Conservation (phyloP, 64 coral and sea anemone genomes). For the Actinia tenebrosa region DNA sequence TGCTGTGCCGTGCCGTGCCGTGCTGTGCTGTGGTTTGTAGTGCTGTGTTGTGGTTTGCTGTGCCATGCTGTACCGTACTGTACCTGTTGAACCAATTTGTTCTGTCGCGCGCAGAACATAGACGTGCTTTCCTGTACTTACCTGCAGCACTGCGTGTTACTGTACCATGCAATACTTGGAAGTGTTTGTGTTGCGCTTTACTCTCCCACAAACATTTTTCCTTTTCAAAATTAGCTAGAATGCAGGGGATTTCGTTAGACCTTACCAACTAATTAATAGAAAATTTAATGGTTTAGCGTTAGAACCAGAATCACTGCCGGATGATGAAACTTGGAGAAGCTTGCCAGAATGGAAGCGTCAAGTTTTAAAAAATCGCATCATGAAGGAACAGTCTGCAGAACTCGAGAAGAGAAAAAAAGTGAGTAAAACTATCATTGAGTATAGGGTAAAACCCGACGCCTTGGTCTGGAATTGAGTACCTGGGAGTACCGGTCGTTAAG, state of each 20-base stretch:
- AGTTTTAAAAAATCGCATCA: conserved; percentile 29
- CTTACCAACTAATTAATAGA: neutral
- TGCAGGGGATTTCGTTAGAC: neutral
- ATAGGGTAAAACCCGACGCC: neutral
- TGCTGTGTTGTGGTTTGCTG: neutral
- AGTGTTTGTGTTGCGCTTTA: neutral
- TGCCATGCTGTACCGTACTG: neutral
- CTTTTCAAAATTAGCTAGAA: neutral
- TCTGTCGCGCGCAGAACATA: neutral
- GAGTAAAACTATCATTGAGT: neutral
- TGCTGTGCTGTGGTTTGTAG: no score
- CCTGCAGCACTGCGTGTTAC: neutral
- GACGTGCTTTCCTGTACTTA: neutral
- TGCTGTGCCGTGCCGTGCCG: no score
- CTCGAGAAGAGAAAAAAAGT: conserved; percentile 1
- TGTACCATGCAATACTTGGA: neutral
- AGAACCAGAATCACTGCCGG: neutral
- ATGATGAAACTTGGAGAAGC: neutral
- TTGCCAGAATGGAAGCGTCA: conserved; percentile 50
- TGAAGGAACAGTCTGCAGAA: conserved; percentile 24
- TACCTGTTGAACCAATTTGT: no score
- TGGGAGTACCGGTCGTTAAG: no score
- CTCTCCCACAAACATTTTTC: no score
- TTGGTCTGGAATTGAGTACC: no score
- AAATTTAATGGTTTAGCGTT: no score